Evolutionary conservation across 2,888 invertebrate species (phyloP).

Genomic region (Eupeodes luniger): DNA sequence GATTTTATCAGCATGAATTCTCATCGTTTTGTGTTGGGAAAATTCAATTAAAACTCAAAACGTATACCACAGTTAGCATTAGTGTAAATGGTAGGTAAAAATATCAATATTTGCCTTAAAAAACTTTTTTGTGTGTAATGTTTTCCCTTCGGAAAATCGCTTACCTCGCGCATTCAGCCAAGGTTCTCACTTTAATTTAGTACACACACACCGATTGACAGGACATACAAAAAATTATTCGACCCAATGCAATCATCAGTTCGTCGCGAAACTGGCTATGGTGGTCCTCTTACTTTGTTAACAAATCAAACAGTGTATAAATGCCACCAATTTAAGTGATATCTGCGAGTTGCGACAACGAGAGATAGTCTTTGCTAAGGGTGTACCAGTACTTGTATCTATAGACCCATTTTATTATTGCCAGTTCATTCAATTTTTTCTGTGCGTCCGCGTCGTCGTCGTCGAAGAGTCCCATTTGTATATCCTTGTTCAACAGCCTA

Average conservation of each 20-base stretch:
- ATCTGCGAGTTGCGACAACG: constrained; percentile 5
- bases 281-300: constrained; percentile 69
- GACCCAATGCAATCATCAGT: constrained; percentile 34
- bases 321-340: constrained; percentile 57
- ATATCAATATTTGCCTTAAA: neutral
- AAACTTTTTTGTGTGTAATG: neutral
- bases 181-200: neutral
- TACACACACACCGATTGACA: neutral
- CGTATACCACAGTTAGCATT: neutral
- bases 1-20: neutral
- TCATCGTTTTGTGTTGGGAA: neutral
- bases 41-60: constrained; percentile 59
- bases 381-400: too few species aligned
- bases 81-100: too few species aligned
- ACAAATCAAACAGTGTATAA: constrained; percentile 54
- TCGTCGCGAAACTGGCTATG: constrained; percentile 34
- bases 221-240: neutral
- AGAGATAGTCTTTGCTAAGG: neutral
- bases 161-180: neutral
- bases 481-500: constrained; percentile 19
- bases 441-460: neutral
- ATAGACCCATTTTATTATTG: constrained; percentile 1
- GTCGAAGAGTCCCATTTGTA: neutral
- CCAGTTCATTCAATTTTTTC: constrained; percentile 18
- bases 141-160: neutral